Evolutionary conservation across 1,140 invertebrate genomes (phyloP).

Genomic region (Magallana angulata): DNA sequence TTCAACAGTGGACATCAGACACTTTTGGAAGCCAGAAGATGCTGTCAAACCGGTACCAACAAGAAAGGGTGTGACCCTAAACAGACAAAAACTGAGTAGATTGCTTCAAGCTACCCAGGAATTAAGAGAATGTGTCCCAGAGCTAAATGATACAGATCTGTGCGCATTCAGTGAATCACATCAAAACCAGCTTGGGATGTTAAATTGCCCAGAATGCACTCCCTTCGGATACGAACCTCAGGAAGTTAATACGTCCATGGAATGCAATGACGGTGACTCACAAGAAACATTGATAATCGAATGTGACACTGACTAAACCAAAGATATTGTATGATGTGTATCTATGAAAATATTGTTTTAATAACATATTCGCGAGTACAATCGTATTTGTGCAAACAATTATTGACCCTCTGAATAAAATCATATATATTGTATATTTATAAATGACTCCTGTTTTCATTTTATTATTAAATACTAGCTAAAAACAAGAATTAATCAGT

Average conservation of each 20-base stretch:
- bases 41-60: conserved; percentile 35
- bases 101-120: conserved; percentile 26
- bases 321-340: background rate
- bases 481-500: background rate
- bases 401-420: background rate
- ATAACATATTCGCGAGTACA: too few relatives aligned
- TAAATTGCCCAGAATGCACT: conserved; percentile 37
- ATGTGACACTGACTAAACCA: background rate
- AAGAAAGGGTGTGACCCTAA: conserved; percentile 40
- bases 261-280: conserved; percentile 44
- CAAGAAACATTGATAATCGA: conserved; percentile 30
- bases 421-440: background rate
- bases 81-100: conserved; percentile 39
- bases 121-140: conserved; percentile 9
- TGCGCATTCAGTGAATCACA: conserved; percentile 39
- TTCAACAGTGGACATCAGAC: conserved; percentile 41
- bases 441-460: background rate
- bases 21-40: conserved; percentile 44
- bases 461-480: too few relatives aligned
- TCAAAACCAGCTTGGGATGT: conserved; percentile 41
- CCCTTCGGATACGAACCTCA: conserved; percentile 33
- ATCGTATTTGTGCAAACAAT: background rate
- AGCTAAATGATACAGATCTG: conserved; percentile 40
- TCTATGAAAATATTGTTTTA: background rate
- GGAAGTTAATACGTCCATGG: conserved; percentile 17